These are phyloP conservation scores for Limulus polyphemus DNA, from an alignment of 2,888 invertebrate species.

Conservation along the genomic window DNA sequence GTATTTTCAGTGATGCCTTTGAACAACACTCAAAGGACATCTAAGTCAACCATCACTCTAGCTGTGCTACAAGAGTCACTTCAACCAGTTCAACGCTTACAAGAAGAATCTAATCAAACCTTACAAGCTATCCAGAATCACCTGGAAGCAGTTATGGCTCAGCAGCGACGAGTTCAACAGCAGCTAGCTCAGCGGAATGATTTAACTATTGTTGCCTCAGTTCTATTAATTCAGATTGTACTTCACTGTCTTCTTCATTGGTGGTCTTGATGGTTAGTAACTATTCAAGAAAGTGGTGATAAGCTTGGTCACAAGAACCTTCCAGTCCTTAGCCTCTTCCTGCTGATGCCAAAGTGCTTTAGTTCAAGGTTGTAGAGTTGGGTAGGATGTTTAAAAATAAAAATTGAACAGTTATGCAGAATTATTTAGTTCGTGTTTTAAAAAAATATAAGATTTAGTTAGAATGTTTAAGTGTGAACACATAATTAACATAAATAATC, in stretches of 20 bases:
- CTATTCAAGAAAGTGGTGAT: background rate
- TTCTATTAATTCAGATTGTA: slow-evolving; percentile 16
- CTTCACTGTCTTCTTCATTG: slow-evolving; percentile 8
- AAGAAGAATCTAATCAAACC: slow-evolving; percentile 15
- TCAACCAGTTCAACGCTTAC: slow-evolving; percentile 11
- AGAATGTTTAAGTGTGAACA: too few species aligned
- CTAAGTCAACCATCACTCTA: slow-evolving; percentile 9
- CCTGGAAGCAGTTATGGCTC: slow-evolving; percentile 15
- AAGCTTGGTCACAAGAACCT: too few species aligned
- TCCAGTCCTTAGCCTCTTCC: too few species aligned
- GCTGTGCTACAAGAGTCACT: slow-evolving; percentile 15
- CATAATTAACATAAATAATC: too few species aligned
- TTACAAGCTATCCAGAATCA: slow-evolving; percentile 14
- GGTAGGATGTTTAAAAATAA: too few species aligned
- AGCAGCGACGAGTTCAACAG: slow-evolving; percentile 11
- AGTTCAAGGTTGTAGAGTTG: too few species aligned
- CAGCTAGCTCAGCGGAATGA: slow-evolving; percentile 12
- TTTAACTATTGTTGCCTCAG: slow-evolving; percentile 9
- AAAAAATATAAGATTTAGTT: too few species aligned
- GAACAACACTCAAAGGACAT: background rate
- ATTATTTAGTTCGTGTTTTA: too few species aligned
- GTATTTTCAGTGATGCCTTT: too few species aligned
- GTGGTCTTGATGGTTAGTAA: background rate
- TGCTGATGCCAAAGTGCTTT: too few species aligned
- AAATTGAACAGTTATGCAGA: too few species aligned